A percentile compares a stretch with the other conserved stretches of the same genome.
phyloP scores from a whole-genome alignment of 2,113 vertebrate species.

The Muntiacus reevesi region DNA sequence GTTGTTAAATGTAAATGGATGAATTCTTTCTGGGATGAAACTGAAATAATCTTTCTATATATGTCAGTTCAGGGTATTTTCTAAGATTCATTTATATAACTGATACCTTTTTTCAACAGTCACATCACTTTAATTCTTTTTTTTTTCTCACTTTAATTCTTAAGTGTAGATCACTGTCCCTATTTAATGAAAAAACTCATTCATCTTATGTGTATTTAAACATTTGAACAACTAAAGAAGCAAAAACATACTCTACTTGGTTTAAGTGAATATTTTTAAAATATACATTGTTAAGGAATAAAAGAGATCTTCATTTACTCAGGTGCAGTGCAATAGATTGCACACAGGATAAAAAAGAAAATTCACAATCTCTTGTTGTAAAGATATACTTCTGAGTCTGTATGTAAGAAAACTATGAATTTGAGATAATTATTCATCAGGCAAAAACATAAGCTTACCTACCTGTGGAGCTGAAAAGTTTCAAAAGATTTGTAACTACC shows the following conservation, averaged over 20 bases:
- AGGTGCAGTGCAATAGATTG: not conserved
- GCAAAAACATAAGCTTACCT: not conserved
- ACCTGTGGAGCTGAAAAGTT: not conserved
- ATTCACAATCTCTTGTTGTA: not conserved
- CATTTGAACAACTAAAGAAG: not conserved
- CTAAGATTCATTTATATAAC: not conserved
- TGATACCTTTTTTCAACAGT: not conserved
- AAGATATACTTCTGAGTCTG: not conserved
- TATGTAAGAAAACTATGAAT: not conserved
- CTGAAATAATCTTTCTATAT: conserved; percentile 19
- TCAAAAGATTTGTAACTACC: not conserved
- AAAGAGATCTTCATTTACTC: not conserved
- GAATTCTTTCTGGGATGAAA: conserved; percentile 43
- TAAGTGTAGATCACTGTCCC: not conserved
- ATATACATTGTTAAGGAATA: not conserved
- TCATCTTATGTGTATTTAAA: not conserved
- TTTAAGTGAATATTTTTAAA: not conserved
- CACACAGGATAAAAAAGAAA: not conserved
- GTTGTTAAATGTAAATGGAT: conserved; percentile 37
- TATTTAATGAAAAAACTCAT: not conserved
- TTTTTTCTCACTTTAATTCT: not conserved
- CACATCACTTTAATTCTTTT: not conserved
- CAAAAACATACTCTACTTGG: not conserved
- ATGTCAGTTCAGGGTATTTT: conserved; percentile 31
- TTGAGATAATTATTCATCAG: not conserved